Evolutionary conservation across 2,797 vertebrate genomes (phyloP).

Genomic region (Periophthalmus magnuspinnatus): DNA sequence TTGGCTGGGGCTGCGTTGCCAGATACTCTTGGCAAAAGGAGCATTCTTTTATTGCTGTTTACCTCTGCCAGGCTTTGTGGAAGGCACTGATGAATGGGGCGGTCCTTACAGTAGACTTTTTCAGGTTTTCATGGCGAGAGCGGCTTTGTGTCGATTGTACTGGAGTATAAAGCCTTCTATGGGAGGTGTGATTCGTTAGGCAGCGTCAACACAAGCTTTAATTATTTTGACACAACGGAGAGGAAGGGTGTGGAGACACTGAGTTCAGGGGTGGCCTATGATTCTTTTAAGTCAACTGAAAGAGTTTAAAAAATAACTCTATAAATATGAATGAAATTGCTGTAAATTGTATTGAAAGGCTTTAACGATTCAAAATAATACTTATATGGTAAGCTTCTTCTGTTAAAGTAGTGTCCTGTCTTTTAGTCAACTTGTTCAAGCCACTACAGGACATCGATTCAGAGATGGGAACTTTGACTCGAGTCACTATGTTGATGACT

Average conservation of each 20-base stretch:
- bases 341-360: no score
- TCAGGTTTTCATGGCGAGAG: slow-evolving; percentile 21
- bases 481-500: no score
- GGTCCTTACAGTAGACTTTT: slow-evolving; percentile 33
- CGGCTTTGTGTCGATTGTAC: slow-evolving; percentile 45
- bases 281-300: neutral
- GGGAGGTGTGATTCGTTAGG: slow-evolving; percentile 32
- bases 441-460: no score
- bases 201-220: slow-evolving; percentile 12
- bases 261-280: neutral
- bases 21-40: slow-evolving; percentile 67
- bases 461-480: no score
- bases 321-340: no score
- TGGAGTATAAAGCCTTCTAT: slow-evolving; percentile 35
- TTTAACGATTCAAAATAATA: no score
- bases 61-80: slow-evolving; percentile 67
- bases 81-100: slow-evolving; percentile 66
- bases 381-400: no score
- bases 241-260: neutral
- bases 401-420: no score
- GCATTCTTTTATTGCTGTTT: slow-evolving; percentile 69
- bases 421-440: no score
- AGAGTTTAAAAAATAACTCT: neutral
- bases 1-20: slow-evolving; percentile 53
- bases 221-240: slow-evolving; percentile 9